Base-by-base conservation (phyloP, 2,113 vertebrate species). In the Scartelaos histophorus region DNA sequence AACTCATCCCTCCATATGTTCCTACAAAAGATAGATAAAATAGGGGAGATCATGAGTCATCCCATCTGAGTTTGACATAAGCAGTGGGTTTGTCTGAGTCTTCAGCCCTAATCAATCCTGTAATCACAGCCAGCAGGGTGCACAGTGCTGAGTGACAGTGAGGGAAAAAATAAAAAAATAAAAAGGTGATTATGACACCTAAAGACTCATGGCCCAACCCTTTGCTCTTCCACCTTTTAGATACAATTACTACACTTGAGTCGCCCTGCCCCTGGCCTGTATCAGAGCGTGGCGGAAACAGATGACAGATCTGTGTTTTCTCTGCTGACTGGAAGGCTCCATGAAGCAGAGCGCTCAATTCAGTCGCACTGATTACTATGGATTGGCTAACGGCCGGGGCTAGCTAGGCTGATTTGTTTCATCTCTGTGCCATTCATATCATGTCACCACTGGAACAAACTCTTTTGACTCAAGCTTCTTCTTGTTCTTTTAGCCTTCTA, bases 331-430 rank as follows among this genome's bases (percentile, higher is more conserved):
- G 87, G 88, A 81, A 86, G 79, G 82, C 74, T 85, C 84, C 81
- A 73, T 91, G 86, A 90, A 89, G 89, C 86, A 43, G 84, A 83
- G 88, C 89, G 87, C 85, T 91, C 87, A 87, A 87, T 91, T 84
- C 84, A 80, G 88, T 86, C 79, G 73, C 84, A 78, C 87, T 93
- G 91, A 94, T 94, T 89, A 89, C 89, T 90, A 91, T 92, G 85
- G 91, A 93, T 91, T 85, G 84, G 83, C 81, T 83, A 85, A 87
- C 75, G 71, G 78, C 78, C 11, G 19, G 49, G 82, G 76, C 86
- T 84, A 90, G 88, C 88, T 82, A 82, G 79, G 89, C 82, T 93
- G 90, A 93, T 93, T 92, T 92, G 89, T 91, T 93, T 90, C 83
- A 92, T 92, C 89, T 89, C 77, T 78, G 77, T 86, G 87, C 83